These are phyloP conservation scores for Lasioglossum villosulum DNA, from an alignment of 2,888 invertebrate genomes.

Conservation along the genomic window DNA sequence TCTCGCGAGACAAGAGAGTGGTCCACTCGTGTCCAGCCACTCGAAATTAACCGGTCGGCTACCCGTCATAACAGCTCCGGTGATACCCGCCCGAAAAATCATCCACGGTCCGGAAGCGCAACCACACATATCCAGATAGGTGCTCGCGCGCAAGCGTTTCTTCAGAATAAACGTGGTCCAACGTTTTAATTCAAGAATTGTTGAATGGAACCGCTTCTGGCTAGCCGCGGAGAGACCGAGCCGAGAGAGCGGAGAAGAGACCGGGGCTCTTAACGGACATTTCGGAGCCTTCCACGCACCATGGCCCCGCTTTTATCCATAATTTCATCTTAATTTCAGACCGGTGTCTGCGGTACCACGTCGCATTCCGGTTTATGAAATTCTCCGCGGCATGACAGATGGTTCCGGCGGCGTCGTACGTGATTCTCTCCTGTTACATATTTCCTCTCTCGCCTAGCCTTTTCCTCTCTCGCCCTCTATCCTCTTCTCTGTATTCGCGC, in stretches of 20 bases:
- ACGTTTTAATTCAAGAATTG: constrained; percentile 57
- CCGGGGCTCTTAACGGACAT: constrained; percentile 59
- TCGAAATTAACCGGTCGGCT: constrained; percentile 71
- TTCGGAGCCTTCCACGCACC: constrained; percentile 52
- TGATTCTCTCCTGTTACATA: constrained; percentile 69
- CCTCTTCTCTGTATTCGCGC: constrained; percentile 40
- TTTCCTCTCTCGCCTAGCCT: constrained; percentile 39
- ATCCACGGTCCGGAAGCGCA: constrained; percentile 59
- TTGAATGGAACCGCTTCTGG: constrained; percentile 53
- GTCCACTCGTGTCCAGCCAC: constrained; percentile 34
- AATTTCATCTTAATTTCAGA: constrained; percentile 73
- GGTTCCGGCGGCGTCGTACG: constrained; percentile 72
- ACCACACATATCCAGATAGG: not conserved
- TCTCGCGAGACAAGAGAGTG: constrained; percentile 70
- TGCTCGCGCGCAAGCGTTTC: constrained; percentile 17
- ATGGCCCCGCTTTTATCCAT: constrained; percentile 65
- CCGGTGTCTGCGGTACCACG: constrained; percentile 49
- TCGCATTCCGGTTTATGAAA: constrained; percentile 74
- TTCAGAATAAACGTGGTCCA: constrained; percentile 14
- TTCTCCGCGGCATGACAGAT: constrained; percentile 74
- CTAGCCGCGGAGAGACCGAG: not conserved
- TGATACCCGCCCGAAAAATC: constrained; percentile 56
- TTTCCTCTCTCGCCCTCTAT: constrained; percentile 15
- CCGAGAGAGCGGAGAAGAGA: constrained; percentile 23
- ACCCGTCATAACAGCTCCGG: constrained; percentile 58